Percentiles rank a stretch among this genome's conserved stretches.
These are phyloP conservation scores for Plestiodon gilberti DNA, from an alignment of 2,113 vertebrate species.

Conservation along the genomic window DNA sequence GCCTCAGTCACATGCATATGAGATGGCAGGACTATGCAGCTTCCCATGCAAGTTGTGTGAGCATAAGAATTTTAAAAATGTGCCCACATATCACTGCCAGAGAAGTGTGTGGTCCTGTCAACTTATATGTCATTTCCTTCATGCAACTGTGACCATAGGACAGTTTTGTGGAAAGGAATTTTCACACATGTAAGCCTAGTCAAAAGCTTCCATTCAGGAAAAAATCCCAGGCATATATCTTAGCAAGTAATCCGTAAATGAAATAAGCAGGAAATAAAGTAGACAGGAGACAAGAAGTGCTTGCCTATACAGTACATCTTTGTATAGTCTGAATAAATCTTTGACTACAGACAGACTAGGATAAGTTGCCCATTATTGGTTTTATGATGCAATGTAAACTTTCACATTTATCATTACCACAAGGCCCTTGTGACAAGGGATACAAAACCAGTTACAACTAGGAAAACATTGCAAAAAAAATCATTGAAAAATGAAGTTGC, in stretches of 20 bases:
- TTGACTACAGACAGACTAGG: not conserved
- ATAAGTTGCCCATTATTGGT: not conserved
- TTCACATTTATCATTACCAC: rapidly evolving
- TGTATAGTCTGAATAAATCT: not conserved
- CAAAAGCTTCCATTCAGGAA: not conserved
- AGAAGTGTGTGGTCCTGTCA: not conserved
- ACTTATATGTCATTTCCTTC: not conserved
- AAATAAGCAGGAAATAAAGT: not conserved
- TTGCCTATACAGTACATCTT: not conserved
- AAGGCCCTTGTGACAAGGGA: no score
- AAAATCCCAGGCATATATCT: not conserved
- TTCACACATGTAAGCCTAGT: not conserved
- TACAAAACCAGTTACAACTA: not conserved
- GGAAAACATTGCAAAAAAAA: not conserved
- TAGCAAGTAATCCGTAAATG: not conserved
- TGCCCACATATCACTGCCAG: not conserved
- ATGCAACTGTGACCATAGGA: not conserved
- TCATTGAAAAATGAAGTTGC: not conserved
- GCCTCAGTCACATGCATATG: no score
- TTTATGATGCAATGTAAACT: not conserved
- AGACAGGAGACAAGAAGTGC: not conserved
- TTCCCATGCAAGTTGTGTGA: not conserved
- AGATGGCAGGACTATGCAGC: not conserved
- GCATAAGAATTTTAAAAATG: not conserved
- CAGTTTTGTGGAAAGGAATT: not conserved